Evolutionary conservation across 2,113 vertebrate genomes (phyloP).

Genomic region (Micronycteris hirsuta): DNA sequence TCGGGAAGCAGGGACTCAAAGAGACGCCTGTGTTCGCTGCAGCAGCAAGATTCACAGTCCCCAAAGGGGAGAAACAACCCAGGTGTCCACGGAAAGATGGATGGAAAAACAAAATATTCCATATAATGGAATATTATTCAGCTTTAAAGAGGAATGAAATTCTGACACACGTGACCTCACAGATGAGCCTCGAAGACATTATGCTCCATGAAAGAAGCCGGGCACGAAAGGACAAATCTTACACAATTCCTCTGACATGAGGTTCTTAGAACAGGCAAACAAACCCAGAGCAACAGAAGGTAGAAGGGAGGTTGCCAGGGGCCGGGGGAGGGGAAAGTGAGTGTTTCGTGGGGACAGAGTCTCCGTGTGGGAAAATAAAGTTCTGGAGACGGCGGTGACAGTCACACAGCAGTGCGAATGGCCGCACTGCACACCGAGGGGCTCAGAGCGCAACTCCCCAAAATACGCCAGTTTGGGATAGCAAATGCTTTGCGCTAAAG

Average conservation of each 20-base stretch:
- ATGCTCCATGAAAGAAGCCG: neutral
- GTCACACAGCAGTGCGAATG: too few species aligned
- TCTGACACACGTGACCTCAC: neutral
- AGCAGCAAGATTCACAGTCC: neutral
- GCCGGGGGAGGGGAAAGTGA: accelerated
- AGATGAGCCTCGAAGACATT: neutral
- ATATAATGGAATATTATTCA: neutral
- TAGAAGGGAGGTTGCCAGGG: neutral
- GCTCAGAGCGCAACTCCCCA: too few species aligned
- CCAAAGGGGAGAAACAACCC: neutral
- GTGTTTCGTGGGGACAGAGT: neutral
- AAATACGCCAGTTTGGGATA: neutral
- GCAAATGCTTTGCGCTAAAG: too few species aligned
- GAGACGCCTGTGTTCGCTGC: neutral
- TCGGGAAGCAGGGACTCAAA: neutral
- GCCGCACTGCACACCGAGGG: too few species aligned
- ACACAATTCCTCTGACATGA: neutral
- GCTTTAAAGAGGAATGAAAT: neutral
- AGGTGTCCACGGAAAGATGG: neutral
- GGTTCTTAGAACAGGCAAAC: neutral
- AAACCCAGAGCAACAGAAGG: neutral
- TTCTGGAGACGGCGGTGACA: neutral
- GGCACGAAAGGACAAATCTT: neutral
- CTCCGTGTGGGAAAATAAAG: neutral
- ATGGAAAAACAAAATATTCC: neutral